Evolutionary conservation across 2,113 vertebrate species (phyloP).

Genomic region (Chionis minor): DNA sequence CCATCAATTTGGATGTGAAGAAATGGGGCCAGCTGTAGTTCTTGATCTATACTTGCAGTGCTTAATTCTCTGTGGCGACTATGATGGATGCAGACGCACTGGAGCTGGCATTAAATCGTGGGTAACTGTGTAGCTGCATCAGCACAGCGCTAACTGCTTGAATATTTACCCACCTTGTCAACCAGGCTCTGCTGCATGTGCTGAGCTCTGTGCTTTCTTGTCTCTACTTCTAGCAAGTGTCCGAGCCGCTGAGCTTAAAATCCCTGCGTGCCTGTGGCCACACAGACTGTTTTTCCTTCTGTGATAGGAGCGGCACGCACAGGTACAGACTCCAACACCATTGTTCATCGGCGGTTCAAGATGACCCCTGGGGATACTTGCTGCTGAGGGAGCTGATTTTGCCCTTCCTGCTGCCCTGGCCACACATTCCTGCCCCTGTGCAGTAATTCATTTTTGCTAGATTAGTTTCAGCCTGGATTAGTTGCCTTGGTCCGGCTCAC

Average conservation of each 20-base stretch:
- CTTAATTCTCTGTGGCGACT: slow-evolving; percentile 16
- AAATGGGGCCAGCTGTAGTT: background rate
- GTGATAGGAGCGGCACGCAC: background rate
- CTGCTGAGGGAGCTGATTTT: background rate
- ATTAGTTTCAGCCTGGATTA: slow-evolving; percentile 42
- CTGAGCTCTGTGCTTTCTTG: slow-evolving; percentile 13
- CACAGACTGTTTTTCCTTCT: background rate
- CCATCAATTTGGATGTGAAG: background rate
- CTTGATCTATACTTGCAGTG: slow-evolving; percentile 4
- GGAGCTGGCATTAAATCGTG: background rate
- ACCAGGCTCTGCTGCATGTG: background rate
- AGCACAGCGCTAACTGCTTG: slow-evolving; percentile 25
- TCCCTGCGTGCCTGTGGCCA: background rate
- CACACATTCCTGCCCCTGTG: background rate
- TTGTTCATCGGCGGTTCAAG: background rate
- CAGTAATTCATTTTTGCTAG: background rate
- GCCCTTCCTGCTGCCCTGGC: background rate
- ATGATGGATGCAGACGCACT: background rate
- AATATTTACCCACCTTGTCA: slow-evolving; percentile 4
- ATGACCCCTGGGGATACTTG: background rate
- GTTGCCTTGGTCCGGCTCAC: background rate
- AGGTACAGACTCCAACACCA: background rate
- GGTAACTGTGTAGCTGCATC: slow-evolving; percentile 13
- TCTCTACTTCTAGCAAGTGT: background rate
- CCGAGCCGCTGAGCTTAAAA: accelerated